A percentile compares a stretch with the other conserved stretches of the same genome.
These are phyloP conservation scores for Amphiprion percula DNA, from an alignment of 2,113 vertebrate species.

Conservation along the genomic window DNA sequence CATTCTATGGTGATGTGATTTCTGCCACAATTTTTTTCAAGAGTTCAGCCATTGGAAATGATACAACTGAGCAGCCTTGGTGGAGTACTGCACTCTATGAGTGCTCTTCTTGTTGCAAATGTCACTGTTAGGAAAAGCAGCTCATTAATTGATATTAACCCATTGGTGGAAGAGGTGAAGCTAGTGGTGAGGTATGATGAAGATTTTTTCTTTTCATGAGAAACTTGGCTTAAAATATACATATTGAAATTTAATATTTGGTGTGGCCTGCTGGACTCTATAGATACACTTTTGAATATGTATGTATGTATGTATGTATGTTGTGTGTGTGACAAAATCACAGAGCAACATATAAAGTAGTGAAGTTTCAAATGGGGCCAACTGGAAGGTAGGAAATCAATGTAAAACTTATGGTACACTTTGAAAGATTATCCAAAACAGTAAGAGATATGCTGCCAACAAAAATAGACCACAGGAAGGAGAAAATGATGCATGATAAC, in stretches of 20 bases:
- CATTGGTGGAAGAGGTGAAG: too few relatives aligned
- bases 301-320: not conserved
- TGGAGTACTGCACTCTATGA: too few relatives aligned
- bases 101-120: not conserved
- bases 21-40: too few relatives aligned
- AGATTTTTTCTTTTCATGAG: too few relatives aligned
- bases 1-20: too few relatives aligned
- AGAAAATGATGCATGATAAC: constrained; percentile 27
- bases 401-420: constrained; percentile 14
- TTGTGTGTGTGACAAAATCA: constrained; percentile 28
- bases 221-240: not conserved
- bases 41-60: too few relatives aligned
- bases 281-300: constrained; percentile 43
- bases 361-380: constrained; percentile 28
- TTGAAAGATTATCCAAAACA: constrained; percentile 37
- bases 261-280: constrained; percentile 15
- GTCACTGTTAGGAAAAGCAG: too few relatives aligned
- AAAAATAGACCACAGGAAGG: constrained; percentile 27
- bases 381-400: constrained; percentile 34
- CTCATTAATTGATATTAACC: too few relatives aligned
- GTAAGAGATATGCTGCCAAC: constrained; percentile 28
- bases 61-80: too few relatives aligned
- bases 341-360: not conserved
- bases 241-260: not conserved
- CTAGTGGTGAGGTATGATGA: too few relatives aligned